phyloP scores from a whole-genome alignment of 2,888 invertebrate genomes.

The Caenorhabditis sulstoni region DNA sequence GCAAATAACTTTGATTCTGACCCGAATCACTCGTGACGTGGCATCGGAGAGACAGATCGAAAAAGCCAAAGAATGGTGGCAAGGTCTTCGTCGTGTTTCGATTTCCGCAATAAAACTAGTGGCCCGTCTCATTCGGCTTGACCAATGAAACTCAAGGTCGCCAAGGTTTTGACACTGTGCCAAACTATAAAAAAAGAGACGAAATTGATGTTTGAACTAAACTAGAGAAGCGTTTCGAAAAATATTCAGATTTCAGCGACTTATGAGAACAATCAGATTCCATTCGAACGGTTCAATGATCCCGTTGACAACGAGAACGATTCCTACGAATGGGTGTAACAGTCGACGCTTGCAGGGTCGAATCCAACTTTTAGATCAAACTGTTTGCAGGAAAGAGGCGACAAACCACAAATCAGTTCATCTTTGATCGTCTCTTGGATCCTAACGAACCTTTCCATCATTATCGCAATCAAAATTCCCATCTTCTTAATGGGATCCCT shows the following conservation, averaged over 20 bases:
- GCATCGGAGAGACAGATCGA: neutral
- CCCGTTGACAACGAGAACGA: neutral
- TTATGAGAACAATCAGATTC: neutral
- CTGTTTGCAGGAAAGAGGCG: neutral
- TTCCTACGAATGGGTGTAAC: no score
- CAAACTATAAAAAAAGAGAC: neutral
- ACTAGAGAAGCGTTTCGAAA: neutral
- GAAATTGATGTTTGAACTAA: neutral
- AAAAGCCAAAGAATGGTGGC: conserved; percentile 4
- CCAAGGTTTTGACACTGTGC: conserved; percentile 11
- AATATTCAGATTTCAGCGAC: neutral
- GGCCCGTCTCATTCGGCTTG: conserved; percentile 22
- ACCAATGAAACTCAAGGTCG: conserved; percentile 39
- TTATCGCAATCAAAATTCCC: conserved; percentile 6
- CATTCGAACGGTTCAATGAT: neutral
- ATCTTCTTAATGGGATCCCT: conserved; percentile 9
- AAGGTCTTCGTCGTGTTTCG: neutral
- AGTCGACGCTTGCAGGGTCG: neutral
- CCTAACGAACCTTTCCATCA: neutral
- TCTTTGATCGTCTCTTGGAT: conserved; percentile 27
- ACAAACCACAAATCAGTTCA: conserved; percentile 28
- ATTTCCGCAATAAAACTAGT: conserved; percentile 23
- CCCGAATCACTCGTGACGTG: conserved; percentile 16
- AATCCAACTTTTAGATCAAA: conserved; percentile 1
- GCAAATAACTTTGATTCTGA: conserved; percentile 6